These are phyloP conservation scores for Nerophis lumbriciformis DNA, from an alignment of 2,113 vertebrate species.

Conservation along the genomic window DNA sequence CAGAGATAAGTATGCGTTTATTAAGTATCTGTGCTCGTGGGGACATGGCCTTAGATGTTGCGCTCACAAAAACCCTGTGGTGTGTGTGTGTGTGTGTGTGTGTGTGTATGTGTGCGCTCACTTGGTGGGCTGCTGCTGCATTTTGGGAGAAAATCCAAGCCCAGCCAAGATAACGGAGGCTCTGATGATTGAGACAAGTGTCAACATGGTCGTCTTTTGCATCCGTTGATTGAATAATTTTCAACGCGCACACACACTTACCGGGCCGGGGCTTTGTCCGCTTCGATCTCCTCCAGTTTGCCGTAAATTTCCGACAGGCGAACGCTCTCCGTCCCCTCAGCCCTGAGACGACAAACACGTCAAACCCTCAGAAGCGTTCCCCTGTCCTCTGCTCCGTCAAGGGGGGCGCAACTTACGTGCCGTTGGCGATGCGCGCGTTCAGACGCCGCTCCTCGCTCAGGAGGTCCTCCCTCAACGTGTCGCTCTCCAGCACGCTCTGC, in stretches of 20 bases:
- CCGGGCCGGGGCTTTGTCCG: conserved; percentile 95
- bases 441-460: conserved; percentile 78
- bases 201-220: background rate
- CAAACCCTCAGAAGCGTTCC: background rate
- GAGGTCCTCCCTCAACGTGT: conserved; percentile 80
- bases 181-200: conserved; percentile 63
- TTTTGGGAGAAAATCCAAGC: conserved; percentile 87
- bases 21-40: no score
- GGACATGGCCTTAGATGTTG: no score
- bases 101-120: conserved; percentile 58
- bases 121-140: conserved; percentile 94
- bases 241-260: conserved; percentile 45
- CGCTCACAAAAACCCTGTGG: no score
- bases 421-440: conserved; percentile 77
- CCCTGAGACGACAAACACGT: conserved; percentile 58
- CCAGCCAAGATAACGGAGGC: conserved; percentile 94
- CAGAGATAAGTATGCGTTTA: no score
- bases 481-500: conserved; percentile 92
- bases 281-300: conserved; percentile 93
- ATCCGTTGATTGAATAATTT: background rate
- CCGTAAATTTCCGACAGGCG: conserved; percentile 86
- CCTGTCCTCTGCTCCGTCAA: background rate
- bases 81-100: background rate
- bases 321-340: conserved; percentile 80
- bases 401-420: conserved; percentile 68